Evolutionary conservation across 2,113 vertebrate genomes (phyloP), one percentile per base, ranked within the genome.

Genomic region (Uria lomvia): DNA sequence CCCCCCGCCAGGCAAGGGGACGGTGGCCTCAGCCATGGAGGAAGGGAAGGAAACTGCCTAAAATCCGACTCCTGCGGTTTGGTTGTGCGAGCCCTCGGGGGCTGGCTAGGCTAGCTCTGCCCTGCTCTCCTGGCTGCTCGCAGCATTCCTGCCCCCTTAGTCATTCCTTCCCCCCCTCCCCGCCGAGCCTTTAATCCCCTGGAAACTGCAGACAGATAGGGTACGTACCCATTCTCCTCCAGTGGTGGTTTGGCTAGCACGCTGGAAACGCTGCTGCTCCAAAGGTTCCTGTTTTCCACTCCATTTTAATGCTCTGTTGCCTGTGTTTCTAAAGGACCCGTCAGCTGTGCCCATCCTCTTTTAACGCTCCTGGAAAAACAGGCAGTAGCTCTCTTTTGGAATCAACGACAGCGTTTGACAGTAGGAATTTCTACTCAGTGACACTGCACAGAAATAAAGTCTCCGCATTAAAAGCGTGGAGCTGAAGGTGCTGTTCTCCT

Each of bases 361-460:
- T 22, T 8, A 65, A 36, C 6, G 2, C 15, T 3, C 24, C 19
- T 5, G 6, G 34, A 30, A 16, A 67, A 73, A 2, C 3, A 5
- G 9, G 9, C 71, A 30, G 60, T 6, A 12, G 12, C 11, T 19
- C 40, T 1, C 2, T 23, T 15, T 9, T 40, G 21, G 8, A 22
- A 5, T 15, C 9, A 71, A 36, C 2, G 0, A 3, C 1, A 11
- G 4, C 0, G 1, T 66, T n/a, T 26, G 47, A 8, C 50, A 29
- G 47, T 4, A 22, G 49, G 62, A 18, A 36, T 56, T 66, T n/a
- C 38, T 59, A 3, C 62, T 22, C 3, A 62, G 19, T 2, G 4
- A 8, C 26, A 4, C 2, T 3, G 17, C 42, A 49, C 9, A 3
- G 32, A n/a, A 67, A 36, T 65, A 45, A 49, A 49, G 47, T 49